These are phyloP conservation scores for Itoplectis maculator DNA, from an alignment of 2,888 invertebrate species.

Conservation along the genomic window DNA sequence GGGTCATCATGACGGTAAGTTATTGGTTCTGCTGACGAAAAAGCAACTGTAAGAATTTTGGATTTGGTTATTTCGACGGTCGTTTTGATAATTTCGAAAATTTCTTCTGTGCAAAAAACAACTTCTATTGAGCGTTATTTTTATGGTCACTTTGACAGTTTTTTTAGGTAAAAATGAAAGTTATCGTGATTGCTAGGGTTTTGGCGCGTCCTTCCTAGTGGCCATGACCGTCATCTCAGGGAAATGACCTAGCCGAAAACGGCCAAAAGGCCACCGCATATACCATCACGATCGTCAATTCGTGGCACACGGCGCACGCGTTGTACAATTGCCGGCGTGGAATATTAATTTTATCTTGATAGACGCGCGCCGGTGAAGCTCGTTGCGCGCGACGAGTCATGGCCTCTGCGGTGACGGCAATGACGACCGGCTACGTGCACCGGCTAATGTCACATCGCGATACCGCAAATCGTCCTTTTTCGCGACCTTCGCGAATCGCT, in stretches of 20 bases:
- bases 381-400: background rate
- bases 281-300: conserved; percentile 29
- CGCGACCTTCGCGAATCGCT: conserved; percentile 6
- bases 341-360: conserved; percentile 60
- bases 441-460: conserved; percentile 1
- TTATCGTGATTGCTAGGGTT: background rate
- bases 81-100: too few species aligned
- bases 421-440: conserved; percentile 13
- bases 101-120: too few species aligned
- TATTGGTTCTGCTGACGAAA: too few species aligned
- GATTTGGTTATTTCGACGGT: too few species aligned
- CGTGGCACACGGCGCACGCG: conserved; percentile 19
- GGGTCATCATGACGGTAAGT: too few species aligned
- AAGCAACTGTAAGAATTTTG: too few species aligned
- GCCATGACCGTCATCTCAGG: conserved; percentile 42
- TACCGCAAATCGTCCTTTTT: conserved; percentile 8
- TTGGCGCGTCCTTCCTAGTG: conserved; percentile 12
- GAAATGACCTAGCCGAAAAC: conserved; percentile 51
- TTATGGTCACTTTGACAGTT: too few species aligned
- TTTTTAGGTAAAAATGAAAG: too few species aligned
- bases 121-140: too few species aligned
- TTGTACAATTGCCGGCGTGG: conserved; percentile 8
- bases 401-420: conserved; percentile 34
- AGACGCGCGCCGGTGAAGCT: conserved; percentile 29
- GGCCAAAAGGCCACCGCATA: conserved; percentile 5